phyloP scores from a whole-genome alignment of 1,140 invertebrate genomes.

The Helicorthomorpha holstii region DNA sequence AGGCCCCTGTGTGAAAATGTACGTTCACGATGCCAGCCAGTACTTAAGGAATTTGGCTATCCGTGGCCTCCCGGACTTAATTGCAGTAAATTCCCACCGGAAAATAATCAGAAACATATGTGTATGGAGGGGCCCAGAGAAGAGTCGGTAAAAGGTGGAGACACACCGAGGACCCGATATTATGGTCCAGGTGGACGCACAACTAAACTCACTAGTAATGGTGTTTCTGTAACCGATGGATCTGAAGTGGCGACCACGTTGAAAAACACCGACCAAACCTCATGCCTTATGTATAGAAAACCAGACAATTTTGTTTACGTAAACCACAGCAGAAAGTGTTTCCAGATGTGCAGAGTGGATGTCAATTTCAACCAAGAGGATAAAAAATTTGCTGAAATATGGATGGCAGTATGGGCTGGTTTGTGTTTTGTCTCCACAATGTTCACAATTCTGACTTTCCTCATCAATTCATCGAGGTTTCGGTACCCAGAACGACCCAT shows the following conservation, averaged over 20 bases:
- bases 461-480: slow-evolving; percentile 48
- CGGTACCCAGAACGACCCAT: slow-evolving; percentile 67
- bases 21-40: slow-evolving; percentile 60
- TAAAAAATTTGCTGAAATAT: slow-evolving; percentile 49
- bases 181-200: slow-evolving; percentile 1
- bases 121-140: slow-evolving; percentile 74
- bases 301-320: slow-evolving; percentile 45
- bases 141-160: slow-evolving; percentile 10
- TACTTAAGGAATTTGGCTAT: slow-evolving; percentile 75
- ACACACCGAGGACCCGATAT: not conserved
- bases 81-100: slow-evolving; percentile 69
- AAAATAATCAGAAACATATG: slow-evolving; percentile 80
- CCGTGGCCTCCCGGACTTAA: slow-evolving; percentile 77
- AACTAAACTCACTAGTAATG: slow-evolving; percentile 6
- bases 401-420: slow-evolving; percentile 31
- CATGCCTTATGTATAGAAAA: not conserved
- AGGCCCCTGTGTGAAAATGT: slow-evolving; percentile 74
- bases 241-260: slow-evolving; percentile 2
- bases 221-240: not conserved
- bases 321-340: slow-evolving; percentile 56
- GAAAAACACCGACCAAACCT: not conserved
- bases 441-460: slow-evolving; percentile 34
- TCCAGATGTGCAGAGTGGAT: slow-evolving; percentile 52
- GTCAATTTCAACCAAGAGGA: slow-evolving; percentile 57
- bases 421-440: slow-evolving; percentile 34